Evolutionary conservation across 2,888 invertebrate genomes (phyloP), one percentile per base, ranked within the genome.

Genomic region (Cataglyphis livida): DNA sequence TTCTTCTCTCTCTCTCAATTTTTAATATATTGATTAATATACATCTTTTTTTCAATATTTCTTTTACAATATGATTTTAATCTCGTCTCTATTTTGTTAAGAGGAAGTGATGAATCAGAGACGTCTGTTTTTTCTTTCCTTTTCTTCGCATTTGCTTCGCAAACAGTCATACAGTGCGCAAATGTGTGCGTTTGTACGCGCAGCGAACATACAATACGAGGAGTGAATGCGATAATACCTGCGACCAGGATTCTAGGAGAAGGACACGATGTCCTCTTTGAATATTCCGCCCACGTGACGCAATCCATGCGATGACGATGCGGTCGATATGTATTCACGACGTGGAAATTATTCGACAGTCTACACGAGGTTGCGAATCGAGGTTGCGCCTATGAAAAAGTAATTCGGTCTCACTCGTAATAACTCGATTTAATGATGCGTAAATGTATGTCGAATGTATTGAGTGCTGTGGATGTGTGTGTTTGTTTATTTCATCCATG

Each of bases 241-340:
- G 54, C 62, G 64, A 62, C 51, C 68, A 78, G 83, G 32, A 76
- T 28, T 61, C 70, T 82, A 54, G 41, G 51, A 65, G 62, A 57
- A 57, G 59, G 64, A 41, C 66, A 12, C 84, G 82, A 82, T 87
- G 82, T 87, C 28, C 88, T 85, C 87, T 84, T 83, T 78, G 75
- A 84, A 79, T 81, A 84, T 88, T 85, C 87, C 84, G 25, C 38
- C 83, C 85, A 85, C 87, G 85, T 71, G 51, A 81, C 59, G 88
- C 84, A 81, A 88, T 87, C 85, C 81, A 74, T 74, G 74, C 76
- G 71, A 59, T 32, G 62, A 62, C 65, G 61, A n/a, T 38, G 54
- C 68, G 71, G 82, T 88, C 88, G 86, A 88, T 88, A 79, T 61
- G 62, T 75, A 68, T 51, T 62, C 75, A 44, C 76, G n/a, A 59